A percentile compares a stretch with the other conserved stretches of the same genome.
phyloP scores from a whole-genome alignment of 2,888 invertebrate genomes.

The Aspidiotus destructor region DNA sequence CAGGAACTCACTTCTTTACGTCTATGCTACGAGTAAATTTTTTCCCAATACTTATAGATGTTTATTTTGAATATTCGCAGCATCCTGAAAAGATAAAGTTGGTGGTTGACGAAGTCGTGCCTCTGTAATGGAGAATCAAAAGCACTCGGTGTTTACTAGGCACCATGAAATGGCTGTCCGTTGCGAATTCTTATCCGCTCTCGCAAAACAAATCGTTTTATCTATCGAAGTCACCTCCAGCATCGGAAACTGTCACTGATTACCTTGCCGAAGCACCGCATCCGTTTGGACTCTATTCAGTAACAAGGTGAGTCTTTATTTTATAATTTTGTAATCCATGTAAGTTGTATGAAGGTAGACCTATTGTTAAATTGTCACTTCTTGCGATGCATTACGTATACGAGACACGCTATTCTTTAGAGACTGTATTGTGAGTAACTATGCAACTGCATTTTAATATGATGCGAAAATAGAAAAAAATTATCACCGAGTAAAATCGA shows the following conservation, averaged over 20 bases:
- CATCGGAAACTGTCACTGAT: conserved; percentile 1
- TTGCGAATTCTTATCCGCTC: conserved; percentile 9
- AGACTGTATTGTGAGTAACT: too few species aligned
- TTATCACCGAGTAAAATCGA: too few species aligned
- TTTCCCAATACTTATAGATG: too few species aligned
- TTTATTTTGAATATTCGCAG: not conserved
- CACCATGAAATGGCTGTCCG: conserved; percentile 17
- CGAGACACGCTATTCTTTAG: too few species aligned
- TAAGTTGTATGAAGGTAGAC: too few species aligned
- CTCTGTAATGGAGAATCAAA: conserved; percentile 7
- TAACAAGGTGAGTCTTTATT: conserved; percentile 17
- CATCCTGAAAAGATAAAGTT: conserved; percentile 5
- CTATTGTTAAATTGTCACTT: too few species aligned
- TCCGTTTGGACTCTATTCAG: conserved; percentile 10
- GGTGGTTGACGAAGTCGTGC: conserved; percentile 4
- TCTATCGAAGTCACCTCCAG: not conserved
- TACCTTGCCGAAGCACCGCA: conserved; percentile 1
- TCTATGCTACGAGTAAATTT: too few species aligned
- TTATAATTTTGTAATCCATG: not conserved
- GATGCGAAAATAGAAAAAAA: too few species aligned
- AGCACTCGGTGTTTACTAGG: conserved; percentile 5
- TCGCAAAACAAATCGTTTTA: conserved; percentile 4
- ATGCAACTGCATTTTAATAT: too few species aligned
- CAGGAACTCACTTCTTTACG: too few species aligned
- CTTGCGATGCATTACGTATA: too few species aligned